A percentile compares a stretch with the other conserved stretches of the same genome.
These are phyloP conservation scores for Heteropelma amictum DNA, from an alignment of 2,888 invertebrate genomes.

Conservation along the genomic window DNA sequence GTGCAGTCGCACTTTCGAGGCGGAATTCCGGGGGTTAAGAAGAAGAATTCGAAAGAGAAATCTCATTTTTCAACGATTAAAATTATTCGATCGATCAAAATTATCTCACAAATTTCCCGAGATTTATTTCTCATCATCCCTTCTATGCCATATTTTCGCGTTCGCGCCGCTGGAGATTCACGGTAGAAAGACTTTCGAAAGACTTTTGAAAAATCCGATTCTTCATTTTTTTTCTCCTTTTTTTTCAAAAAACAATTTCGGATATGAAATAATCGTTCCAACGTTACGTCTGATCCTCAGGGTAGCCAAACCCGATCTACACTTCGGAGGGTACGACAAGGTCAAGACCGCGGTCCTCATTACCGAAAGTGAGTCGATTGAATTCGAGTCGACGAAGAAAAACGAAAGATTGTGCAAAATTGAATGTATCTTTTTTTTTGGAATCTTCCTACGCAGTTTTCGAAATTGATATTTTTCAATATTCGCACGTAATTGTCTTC, in stretches of 20 bases:
- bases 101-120: too few relatives aligned
- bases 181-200: too few relatives aligned
- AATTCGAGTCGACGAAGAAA: too few relatives aligned
- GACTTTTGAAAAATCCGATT: too few relatives aligned
- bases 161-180: neutral
- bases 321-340: constrained; percentile 54
- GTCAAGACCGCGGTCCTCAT: constrained; percentile 53
- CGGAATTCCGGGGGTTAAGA: constrained; percentile 4
- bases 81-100: too few relatives aligned
- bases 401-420: too few relatives aligned
- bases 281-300: constrained; percentile 52
- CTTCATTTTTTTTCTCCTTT: too few relatives aligned
- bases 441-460: neutral
- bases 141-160: constrained; percentile 59
- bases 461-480: neutral
- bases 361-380: constrained; percentile 61
- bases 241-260: too few relatives aligned
- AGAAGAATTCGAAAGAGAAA: too few relatives aligned
- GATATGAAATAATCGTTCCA: neutral
- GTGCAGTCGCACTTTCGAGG: constrained; percentile 21
- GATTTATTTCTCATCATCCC: too few relatives aligned
- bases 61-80: too few relatives aligned
- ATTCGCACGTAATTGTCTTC: too few relatives aligned
- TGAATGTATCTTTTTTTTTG: neutral
- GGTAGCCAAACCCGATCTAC: constrained; percentile 52